Conservation (phyloP, 2,113 vertebrate species). For the Paedocypris sp. region DNA sequence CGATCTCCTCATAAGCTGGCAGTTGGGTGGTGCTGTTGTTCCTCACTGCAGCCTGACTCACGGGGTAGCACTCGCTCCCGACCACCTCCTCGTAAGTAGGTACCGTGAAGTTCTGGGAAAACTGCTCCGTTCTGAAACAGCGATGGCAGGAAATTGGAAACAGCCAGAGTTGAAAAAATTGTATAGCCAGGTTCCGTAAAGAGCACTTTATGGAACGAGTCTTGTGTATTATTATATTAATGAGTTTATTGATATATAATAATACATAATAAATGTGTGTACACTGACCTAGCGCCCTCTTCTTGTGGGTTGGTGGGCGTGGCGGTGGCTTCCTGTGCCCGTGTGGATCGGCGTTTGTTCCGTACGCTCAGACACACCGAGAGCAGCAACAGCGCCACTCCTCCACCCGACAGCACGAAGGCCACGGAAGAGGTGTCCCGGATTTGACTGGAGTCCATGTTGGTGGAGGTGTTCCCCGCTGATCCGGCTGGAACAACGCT, state of each 20-base stretch:
- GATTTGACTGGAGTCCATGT: slow-evolving; percentile 44
- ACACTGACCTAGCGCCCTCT: slow-evolving; percentile 27
- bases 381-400: slow-evolving; percentile 73
- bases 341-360: slow-evolving; percentile 60
- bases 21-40: slow-evolving; percentile 73
- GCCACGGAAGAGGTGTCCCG: slow-evolving; percentile 82
- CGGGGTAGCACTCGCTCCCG: slow-evolving; percentile 56
- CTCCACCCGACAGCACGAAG: slow-evolving; percentile 78
- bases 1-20: slow-evolving; percentile 85
- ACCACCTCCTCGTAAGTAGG: slow-evolving; percentile 92
- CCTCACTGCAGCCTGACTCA: slow-evolving; percentile 49
- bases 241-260: slow-evolving; percentile 14
- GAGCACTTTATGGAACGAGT: too few relatives aligned
- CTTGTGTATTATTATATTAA: too few relatives aligned
- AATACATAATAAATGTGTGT: background rate
- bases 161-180: background rate
- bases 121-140: slow-evolving; percentile 44
- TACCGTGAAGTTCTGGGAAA: slow-evolving; percentile 54
- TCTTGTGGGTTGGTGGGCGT: slow-evolving; percentile 14
- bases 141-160: background rate
- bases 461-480: slow-evolving; percentile 53
- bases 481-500: slow-evolving; percentile 68
- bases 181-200: too few relatives aligned
- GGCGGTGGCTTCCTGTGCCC: background rate
- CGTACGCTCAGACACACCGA: slow-evolving; percentile 79